phyloP scores from a whole-genome alignment of 2,113 vertebrate genomes.

The Hippocampus mohnikei region DNA sequence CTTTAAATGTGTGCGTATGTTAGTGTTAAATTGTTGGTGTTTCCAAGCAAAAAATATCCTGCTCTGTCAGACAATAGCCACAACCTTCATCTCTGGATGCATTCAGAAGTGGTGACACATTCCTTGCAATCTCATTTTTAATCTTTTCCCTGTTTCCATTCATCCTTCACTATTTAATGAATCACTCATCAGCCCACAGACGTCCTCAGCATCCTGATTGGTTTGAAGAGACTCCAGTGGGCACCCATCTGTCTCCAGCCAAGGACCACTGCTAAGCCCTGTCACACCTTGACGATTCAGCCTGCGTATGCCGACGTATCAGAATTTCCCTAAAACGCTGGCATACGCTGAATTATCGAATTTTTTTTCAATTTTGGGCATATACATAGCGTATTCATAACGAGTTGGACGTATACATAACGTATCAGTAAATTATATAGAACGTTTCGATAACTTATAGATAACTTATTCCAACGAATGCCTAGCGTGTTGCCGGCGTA shows the following conservation, averaged over 20 bases:
- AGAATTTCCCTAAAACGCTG: too few species aligned
- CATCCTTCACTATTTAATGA: slow-evolving; percentile 25
- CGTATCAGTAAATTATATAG: too few species aligned
- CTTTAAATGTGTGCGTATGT: slow-evolving; percentile 25
- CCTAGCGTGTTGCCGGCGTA: too few species aligned
- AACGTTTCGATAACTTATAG: too few species aligned
- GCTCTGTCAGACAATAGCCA: slow-evolving; percentile 6
- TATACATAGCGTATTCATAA: too few species aligned
- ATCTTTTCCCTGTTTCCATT: slow-evolving; percentile 19
- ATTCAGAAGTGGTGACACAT: neutral
- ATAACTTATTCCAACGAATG: too few species aligned
- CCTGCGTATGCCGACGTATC: too few species aligned
- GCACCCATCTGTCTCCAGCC: slow-evolving; percentile 58
- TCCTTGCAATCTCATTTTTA: slow-evolving; percentile 1
- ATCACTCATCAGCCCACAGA: slow-evolving; percentile 31
- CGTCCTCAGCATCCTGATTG: slow-evolving; percentile 49
- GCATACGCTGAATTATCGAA: too few species aligned
- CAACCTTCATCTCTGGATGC: neutral
- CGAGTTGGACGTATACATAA: too few species aligned
- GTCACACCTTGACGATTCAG: too few species aligned
- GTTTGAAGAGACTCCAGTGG: slow-evolving; percentile 47
- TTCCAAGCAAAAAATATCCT: neutral
- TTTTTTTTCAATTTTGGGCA: too few species aligned
- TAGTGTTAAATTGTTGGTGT: slow-evolving; percentile 4
- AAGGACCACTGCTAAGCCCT: slow-evolving; percentile 29